phyloP scores from a whole-genome alignment of 2,888 invertebrate species.

The Dromius quadrimaculatus region DNA sequence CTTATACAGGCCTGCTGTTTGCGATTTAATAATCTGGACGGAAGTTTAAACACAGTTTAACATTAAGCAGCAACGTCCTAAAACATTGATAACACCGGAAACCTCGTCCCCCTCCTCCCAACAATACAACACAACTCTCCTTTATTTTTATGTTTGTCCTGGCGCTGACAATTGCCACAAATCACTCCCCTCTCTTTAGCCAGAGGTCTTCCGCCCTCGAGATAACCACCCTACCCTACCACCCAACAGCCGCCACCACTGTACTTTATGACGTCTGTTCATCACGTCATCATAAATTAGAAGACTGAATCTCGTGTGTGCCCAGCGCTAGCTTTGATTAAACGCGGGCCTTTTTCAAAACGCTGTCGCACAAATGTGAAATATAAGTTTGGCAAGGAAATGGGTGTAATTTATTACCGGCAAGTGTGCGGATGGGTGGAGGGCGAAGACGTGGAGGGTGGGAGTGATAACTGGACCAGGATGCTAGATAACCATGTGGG shows the following conservation, averaged over 20 bases:
- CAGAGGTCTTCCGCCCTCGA: constrained; percentile 6
- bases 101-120: no score
- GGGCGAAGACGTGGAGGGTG: background rate
- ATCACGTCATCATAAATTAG: constrained; percentile 60
- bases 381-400: constrained; percentile 53
- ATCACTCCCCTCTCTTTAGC: constrained; percentile 31
- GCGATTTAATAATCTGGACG: no score
- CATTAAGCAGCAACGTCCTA: no score
- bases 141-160: no score
- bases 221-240: constrained; percentile 7
- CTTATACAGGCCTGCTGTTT: no score
- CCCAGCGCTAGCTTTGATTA: constrained; percentile 46
- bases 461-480: background rate
- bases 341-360: constrained; percentile 51
- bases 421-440: constrained; percentile 36
- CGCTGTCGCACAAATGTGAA: constrained; percentile 51
- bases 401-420: constrained; percentile 44
- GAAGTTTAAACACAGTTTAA: no score
- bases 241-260: constrained; percentile 41
- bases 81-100: no score
- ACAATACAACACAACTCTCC: no score
- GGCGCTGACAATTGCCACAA: constrained; percentile 52
- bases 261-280: constrained; percentile 61
- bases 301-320: constrained; percentile 54
- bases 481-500: no score